A percentile compares a stretch with the other conserved stretches of the same genome.
Evolutionary conservation across 2,113 vertebrate species (phyloP).

Genomic region (Pollachius pollachius): DNA sequence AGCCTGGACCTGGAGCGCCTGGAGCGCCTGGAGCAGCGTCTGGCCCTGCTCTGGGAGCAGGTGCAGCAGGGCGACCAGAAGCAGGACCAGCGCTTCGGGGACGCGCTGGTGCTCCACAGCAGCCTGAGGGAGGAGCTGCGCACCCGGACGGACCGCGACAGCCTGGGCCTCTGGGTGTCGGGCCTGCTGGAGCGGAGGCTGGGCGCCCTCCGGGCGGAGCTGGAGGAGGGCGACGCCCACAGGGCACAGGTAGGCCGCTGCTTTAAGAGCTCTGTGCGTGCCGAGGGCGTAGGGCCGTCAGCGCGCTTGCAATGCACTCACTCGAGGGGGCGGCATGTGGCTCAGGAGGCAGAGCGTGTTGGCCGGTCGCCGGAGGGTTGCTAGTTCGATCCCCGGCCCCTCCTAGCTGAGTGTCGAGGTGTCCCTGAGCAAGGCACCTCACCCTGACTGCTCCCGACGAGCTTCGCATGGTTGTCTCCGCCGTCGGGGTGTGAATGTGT

Average conservation of each 20-base stretch:
- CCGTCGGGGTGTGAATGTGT: too few species aligned
- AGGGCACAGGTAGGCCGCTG: constrained; percentile 49
- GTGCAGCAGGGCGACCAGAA: constrained; percentile 65
- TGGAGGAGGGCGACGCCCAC: constrained; percentile 41
- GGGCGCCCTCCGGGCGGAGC: constrained; percentile 54
- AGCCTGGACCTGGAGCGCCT: constrained; percentile 63
- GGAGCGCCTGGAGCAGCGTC: constrained; percentile 72
- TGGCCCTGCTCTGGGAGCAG: constrained; percentile 72
- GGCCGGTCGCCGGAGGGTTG: too few species aligned
- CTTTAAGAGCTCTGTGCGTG: not conserved
- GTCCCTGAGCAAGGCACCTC: too few species aligned
- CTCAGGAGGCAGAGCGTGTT: too few species aligned
- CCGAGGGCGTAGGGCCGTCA: too few species aligned
- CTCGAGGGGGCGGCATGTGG: too few species aligned
- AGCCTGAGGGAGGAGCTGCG: constrained; percentile 76
- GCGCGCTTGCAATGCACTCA: too few species aligned
- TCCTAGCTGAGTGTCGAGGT: too few species aligned
- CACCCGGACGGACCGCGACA: constrained; percentile 69
- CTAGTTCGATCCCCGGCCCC: too few species aligned
- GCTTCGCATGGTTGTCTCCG: too few species aligned
- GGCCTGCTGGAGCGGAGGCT: constrained; percentile 70
- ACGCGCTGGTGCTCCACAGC: constrained; percentile 69
- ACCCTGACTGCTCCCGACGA: too few species aligned
- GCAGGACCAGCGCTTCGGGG: constrained; percentile 62
- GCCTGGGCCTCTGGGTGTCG: constrained; percentile 69